These are phyloP conservation scores for Bolinopsis microptera DNA, from an alignment of 37 sponge, comb jelly and placozoan genomes.

Conservation along the genomic window DNA sequence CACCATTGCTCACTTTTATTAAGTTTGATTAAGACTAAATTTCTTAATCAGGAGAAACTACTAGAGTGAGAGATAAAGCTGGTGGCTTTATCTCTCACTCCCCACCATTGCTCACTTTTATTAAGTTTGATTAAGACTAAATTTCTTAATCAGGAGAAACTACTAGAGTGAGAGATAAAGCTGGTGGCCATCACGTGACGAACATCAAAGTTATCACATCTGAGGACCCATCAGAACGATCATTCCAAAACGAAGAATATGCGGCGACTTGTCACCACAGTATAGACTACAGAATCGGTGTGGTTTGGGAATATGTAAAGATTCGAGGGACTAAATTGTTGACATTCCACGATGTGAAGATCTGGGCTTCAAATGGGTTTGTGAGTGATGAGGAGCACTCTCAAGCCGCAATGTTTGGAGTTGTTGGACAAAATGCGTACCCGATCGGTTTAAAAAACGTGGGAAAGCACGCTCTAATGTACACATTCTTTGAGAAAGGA, in stretches of 20 bases:
- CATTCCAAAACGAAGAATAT: background rate
- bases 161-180: background rate
- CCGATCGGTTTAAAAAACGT: background rate
- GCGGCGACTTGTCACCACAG: background rate
- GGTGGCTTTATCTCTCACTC: too few species aligned
- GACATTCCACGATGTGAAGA: background rate
- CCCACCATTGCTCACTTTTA: too few species aligned
- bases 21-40: too few species aligned
- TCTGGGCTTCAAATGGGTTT: conserved; percentile 22
- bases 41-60: too few species aligned
- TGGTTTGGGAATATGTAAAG: background rate
- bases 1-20: too few species aligned
- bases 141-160: too few species aligned
- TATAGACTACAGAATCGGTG: background rate
- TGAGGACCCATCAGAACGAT: background rate
- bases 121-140: too few species aligned
- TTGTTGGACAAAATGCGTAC: background rate
- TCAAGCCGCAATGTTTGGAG: background rate
- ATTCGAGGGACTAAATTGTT: background rate
- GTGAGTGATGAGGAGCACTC: background rate
- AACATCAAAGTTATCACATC: background rate
- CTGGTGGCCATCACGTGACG: background rate
- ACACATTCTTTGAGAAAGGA: background rate
- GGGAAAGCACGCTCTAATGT: background rate
- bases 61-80: background rate